phyloP scores from a whole-genome alignment of 2,888 invertebrate species.

The Andrena dorsata region DNA sequence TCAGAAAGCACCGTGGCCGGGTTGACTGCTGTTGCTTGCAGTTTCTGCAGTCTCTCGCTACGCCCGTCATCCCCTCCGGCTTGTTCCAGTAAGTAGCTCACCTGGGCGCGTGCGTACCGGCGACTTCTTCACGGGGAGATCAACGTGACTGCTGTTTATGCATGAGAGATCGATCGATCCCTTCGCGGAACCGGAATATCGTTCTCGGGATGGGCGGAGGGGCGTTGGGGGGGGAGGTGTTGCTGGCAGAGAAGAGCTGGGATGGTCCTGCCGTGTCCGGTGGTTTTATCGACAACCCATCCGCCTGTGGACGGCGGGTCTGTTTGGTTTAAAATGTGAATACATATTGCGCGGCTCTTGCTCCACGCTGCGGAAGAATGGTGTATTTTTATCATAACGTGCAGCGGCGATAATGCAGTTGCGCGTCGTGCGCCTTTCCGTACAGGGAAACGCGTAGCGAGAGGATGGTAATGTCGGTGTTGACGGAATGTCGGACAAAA shows the following conservation, averaged over 20 bases:
- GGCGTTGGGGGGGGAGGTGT: too few species aligned
- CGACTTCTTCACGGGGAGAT: conserved; percentile 1
- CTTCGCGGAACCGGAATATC: conserved; percentile 24
- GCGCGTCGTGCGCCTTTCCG: not conserved
- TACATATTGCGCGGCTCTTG: not conserved
- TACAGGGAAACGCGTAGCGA: not conserved
- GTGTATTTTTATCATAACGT: conserved; percentile 32
- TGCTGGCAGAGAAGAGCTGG: not conserved
- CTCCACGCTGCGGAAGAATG: not conserved
- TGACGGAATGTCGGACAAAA: conserved; percentile 32
- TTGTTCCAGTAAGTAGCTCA: conserved; percentile 33
- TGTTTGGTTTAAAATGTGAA: conserved; percentile 33
- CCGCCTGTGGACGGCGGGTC: not conserved
- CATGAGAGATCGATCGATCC: conserved; percentile 42
- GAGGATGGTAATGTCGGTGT: conserved; percentile 40
- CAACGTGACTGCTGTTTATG: conserved; percentile 38
- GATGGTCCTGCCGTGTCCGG: not conserved
- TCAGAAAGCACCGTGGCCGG: conserved; percentile 66
- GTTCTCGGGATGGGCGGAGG: too few species aligned
- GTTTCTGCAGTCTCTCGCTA: conserved; percentile 6
- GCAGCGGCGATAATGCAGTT: conserved; percentile 20
- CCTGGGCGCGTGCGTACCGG: conserved; percentile 10
- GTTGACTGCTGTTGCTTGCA: conserved; percentile 6
- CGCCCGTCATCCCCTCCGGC: not conserved
- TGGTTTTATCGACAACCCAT: conserved; percentile 33